Base-by-base conservation (phyloP, 2,888 invertebrate species). In the Empis livida region DNA sequence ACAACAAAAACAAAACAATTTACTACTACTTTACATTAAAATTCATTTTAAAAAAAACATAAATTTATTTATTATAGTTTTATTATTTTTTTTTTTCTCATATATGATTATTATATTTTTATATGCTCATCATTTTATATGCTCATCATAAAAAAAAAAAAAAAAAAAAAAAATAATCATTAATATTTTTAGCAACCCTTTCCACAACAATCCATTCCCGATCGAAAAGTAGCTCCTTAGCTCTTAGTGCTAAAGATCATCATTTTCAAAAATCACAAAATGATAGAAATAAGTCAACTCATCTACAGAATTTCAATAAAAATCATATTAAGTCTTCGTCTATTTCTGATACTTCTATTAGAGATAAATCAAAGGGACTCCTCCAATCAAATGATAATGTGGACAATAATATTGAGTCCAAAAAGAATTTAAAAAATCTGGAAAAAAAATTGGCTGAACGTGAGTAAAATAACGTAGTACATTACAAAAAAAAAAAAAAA, bases 131-230 rank as follows among this genome's bases (percentile, higher is more conserved):
- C 9, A 27, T 27, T 27, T 27, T 27, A 27, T 6, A 6, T 4
- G 5, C 9, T 27, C 23, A 27, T 27, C 23, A 27, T 23, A 40
- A 32, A 37, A 38, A 47, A 32, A 40, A 43, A 47, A 42, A 41
- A 10, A 40, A 32, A 47, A 39, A 56, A 48, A 52, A 55, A 52
- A 51, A 55, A 48, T 51, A 49, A 55, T 56, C 44, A 49, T 52
- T 45, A 51, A 42, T 27, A 59, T 63, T 79, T 79, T 74, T 80
- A 82, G 81, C 81, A 71, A 80, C 79, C 77, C 76, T 81, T 73
- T 79, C 79, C 75, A 80, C 81, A 73, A 78, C 78, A 74, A 77
- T 76, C 73, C 79, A 78, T 74, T 77, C 78, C 77, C 79, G 77
- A 73, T 75, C 74, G 71, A 78, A 77, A 76, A 73, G 75, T 76